phyloP scores from a whole-genome alignment of 2,113 vertebrate species.

The Scophthalmus maximus region DNA sequence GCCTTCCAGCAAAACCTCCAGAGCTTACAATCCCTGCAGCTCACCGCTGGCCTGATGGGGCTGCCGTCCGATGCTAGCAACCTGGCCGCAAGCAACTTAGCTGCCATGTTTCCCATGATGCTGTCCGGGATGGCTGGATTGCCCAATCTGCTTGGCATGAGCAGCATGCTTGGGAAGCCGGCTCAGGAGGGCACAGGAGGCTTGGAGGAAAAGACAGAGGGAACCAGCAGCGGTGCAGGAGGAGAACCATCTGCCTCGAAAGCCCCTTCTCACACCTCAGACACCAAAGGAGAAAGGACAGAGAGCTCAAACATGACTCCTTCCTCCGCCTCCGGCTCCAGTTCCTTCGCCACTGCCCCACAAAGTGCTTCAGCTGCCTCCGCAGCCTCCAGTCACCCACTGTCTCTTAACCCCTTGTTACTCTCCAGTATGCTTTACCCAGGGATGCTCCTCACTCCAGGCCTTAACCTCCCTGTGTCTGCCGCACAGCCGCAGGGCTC shows the following conservation, averaged over 20 bases:
- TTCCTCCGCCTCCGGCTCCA: conserved; percentile 86
- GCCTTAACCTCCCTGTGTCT: conserved; percentile 98
- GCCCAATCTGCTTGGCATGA: conserved; percentile 93
- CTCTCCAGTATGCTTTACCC: conserved; percentile 98
- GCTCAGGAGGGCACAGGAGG: conserved; percentile 78
- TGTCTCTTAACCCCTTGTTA: conserved; percentile 96
- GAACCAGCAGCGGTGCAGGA: conserved; percentile 79
- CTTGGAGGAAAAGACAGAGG: conserved; percentile 86
- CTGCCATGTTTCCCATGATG: conserved; percentile 98
- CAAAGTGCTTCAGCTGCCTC: conserved; percentile 83
- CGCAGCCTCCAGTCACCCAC: conserved; percentile 81
- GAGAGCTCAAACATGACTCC: conserved; percentile 84
- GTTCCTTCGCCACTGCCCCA: conserved; percentile 85
- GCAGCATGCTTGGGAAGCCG: conserved; percentile 86
- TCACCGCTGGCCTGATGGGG: conserved; percentile 93
- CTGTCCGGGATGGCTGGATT: conserved; percentile 94
- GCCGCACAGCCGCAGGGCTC: conserved; percentile 90
- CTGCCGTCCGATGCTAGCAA: conserved; percentile 88
- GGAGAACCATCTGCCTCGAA: conserved; percentile 68
- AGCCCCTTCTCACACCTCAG: conserved; percentile 63
- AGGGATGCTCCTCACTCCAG: conserved; percentile 99
- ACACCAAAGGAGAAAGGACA: conserved; percentile 94
- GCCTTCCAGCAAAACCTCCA: conserved; percentile 97
- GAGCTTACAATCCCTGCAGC: conserved; percentile 93
- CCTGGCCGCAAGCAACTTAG: conserved; percentile 89